Percentiles rank a stretch among this genome's conserved stretches.
Evolutionary conservation across 2,888 invertebrate genomes (phyloP).

Genomic region (Alitta virens): DNA sequence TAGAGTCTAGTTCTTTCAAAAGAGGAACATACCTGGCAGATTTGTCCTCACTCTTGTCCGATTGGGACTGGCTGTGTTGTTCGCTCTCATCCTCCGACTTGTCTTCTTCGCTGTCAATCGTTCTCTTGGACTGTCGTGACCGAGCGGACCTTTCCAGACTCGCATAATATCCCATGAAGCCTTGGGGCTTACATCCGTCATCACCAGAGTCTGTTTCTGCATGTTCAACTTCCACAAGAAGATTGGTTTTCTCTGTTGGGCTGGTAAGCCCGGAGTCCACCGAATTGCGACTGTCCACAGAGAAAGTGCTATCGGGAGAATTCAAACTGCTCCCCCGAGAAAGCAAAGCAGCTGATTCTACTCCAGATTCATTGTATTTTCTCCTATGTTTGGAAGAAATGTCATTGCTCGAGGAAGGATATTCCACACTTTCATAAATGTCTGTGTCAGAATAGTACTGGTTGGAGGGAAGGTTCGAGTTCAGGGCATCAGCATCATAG

Average conservation of each 20-base stretch:
- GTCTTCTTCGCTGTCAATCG: constrained; percentile 2
- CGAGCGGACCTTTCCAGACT: constrained; percentile 39
- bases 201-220: constrained; percentile 10
- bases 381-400: constrained; percentile 16
- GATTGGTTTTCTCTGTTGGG: constrained; percentile 1
- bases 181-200: constrained; percentile 34
- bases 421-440: constrained; percentile 7
- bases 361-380: constrained; percentile 64
- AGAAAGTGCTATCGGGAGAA: constrained; percentile 29
- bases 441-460: constrained; percentile 21
- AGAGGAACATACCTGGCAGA: too few species aligned
- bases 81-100: constrained; percentile 10
- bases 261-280: constrained; percentile 5
- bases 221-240: constrained; percentile 17
- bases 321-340: constrained; percentile 10
- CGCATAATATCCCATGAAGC: constrained; percentile 52
- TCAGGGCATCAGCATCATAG: constrained; percentile 64
- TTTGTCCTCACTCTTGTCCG: too few species aligned
- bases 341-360: background rate
- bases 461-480: constrained; percentile 33
- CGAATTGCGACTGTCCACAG: constrained; percentile 14
- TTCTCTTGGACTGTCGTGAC: background rate
- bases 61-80: too few species aligned
- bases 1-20: too few species aligned
- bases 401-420: background rate